phyloP scores from a whole-genome alignment of 2,797 vertebrate species.

The Sebastes reedi region DNA sequence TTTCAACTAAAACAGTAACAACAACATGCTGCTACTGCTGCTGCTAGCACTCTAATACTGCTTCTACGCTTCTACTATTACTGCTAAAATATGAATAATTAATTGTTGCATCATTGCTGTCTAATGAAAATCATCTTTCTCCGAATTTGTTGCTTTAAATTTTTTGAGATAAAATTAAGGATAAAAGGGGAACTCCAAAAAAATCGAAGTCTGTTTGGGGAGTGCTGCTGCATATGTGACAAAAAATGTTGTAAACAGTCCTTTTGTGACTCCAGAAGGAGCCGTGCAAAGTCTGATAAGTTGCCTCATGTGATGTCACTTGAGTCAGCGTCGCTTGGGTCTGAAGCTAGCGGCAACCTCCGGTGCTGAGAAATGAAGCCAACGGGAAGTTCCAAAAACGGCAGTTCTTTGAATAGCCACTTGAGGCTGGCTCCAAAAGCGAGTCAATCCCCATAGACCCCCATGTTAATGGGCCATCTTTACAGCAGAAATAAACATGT shows the following conservation, averaged over 20 bases:
- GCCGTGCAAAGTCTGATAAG: not conserved
- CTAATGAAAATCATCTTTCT: not conserved
- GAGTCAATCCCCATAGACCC: no score
- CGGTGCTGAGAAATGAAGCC: no score
- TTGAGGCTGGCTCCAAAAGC: no score
- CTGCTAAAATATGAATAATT: not conserved
- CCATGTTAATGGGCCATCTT: no score
- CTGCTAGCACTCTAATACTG: not conserved
- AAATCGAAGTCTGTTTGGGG: no score
- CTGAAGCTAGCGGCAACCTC: not conserved
- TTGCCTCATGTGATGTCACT: not conserved
- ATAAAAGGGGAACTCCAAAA: not conserved
- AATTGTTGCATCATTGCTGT: not conserved
- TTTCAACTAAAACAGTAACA: not conserved
- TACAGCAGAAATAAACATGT: no score
- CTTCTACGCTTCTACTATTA: not conserved
- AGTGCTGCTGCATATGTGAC: no score
- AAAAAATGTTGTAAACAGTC: no score
- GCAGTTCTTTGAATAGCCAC: no score
- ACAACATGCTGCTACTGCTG: slow-evolving; percentile 1
- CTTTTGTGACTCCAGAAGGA: not conserved
- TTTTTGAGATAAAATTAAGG: not conserved
- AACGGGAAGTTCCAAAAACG: no score
- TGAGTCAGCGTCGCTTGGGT: not conserved
- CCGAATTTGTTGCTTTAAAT: not conserved